Evolutionary conservation across 1,140 invertebrate genomes (phyloP).

Genomic region (Lordiphosa mommai): DNA sequence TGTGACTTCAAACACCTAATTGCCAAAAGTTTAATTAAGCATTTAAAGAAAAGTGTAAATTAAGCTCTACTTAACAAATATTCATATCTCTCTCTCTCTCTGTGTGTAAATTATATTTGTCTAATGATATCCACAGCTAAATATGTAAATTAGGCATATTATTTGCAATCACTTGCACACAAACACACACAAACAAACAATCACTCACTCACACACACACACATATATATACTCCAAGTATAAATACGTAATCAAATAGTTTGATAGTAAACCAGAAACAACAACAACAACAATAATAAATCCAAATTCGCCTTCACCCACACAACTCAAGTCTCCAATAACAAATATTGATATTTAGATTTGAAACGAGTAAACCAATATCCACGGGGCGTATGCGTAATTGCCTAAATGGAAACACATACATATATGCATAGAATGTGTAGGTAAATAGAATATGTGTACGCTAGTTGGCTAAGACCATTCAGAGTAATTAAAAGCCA

Average conservation of each 20-base stretch:
- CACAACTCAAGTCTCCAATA: slow-evolving; percentile 7
- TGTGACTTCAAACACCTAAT: too few relatives aligned
- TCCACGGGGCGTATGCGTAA: slow-evolving; percentile 20
- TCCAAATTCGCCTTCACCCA: background rate
- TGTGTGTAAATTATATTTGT: slow-evolving; percentile 2
- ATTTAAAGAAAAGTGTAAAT: too few relatives aligned
- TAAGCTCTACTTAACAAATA: background rate
- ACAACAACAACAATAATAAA: slow-evolving; percentile 37
- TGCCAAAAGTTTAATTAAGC: too few relatives aligned
- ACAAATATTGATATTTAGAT: slow-evolving; percentile 70
- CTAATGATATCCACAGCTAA: slow-evolving; percentile 24
- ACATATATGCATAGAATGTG: background rate
- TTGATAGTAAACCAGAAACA: slow-evolving; percentile 43
- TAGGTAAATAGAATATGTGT: slow-evolving; percentile 5
- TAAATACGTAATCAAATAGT: slow-evolving; percentile 61
- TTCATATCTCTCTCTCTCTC: background rate
- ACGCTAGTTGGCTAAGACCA: slow-evolving; percentile 9
- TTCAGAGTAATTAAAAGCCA: slow-evolving; percentile 43
- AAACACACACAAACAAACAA: background rate
- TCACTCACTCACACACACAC: background rate
- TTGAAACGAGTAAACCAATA: slow-evolving; percentile 38
- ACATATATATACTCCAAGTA: slow-evolving; percentile 3
- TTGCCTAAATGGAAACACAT: slow-evolving; percentile 7
- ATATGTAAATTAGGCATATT: slow-evolving; percentile 26
- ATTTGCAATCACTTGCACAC: slow-evolving; percentile 17